phyloP scores from a whole-genome alignment of 2,888 invertebrate species.

The Zonitis immaculata region DNA sequence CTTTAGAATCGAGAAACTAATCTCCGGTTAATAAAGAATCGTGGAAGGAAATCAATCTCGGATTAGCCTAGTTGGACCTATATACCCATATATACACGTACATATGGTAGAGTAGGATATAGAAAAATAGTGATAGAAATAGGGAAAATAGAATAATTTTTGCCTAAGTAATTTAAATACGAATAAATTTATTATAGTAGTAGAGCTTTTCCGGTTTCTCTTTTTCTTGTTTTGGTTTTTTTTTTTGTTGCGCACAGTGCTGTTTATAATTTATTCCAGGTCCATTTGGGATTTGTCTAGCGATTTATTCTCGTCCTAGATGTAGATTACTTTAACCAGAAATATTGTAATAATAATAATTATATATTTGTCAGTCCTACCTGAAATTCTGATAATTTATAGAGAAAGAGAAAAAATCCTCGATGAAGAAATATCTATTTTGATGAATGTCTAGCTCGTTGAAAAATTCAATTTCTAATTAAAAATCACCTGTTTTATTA shows the following conservation, averaged over 20 bases:
- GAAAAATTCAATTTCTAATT: too few species aligned
- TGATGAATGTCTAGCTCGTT: too few species aligned
- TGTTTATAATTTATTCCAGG: background rate
- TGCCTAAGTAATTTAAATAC: background rate
- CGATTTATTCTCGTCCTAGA: background rate
- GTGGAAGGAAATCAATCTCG: slow-evolving; percentile 18
- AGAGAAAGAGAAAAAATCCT: too few species aligned
- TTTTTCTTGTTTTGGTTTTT: background rate
- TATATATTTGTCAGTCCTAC: background rate
- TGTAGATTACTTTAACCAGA: background rate
- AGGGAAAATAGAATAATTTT: background rate
- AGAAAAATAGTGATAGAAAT: background rate
- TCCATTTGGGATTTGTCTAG: slow-evolving; percentile 1
- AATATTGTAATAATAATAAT: background rate
- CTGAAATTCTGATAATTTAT: too few species aligned
- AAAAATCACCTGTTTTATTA: too few species aligned
- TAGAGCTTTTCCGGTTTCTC: too few species aligned
- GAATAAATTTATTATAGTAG: background rate
- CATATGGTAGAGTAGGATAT: too few species aligned
- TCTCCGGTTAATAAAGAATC: slow-evolving; percentile 21
- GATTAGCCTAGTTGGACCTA: slow-evolving; percentile 5
- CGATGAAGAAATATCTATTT: too few species aligned
- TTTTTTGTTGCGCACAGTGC: background rate
- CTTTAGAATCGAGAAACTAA: slow-evolving; percentile 6
- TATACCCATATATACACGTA: too few species aligned